Evolutionary conservation across 2,113 vertebrate genomes (phyloP).

Genomic region (Sprattus sprattus): DNA sequence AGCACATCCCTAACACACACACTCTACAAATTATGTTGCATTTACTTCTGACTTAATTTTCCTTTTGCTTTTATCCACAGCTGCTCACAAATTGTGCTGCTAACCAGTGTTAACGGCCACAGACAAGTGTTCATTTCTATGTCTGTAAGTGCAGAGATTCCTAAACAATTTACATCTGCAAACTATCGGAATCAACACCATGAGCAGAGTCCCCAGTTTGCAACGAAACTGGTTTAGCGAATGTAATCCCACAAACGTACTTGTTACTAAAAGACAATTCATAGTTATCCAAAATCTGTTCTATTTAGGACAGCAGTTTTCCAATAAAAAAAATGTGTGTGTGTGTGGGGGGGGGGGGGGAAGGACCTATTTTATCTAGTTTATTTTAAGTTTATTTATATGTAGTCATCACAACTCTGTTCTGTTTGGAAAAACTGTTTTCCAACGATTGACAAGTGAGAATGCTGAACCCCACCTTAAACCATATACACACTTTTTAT

Average conservation of each 20-base stretch:
- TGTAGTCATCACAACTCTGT: too few relatives aligned
- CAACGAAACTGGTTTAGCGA: neutral
- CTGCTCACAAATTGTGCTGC: neutral
- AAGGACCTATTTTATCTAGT: too few relatives aligned
- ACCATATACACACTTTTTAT: too few relatives aligned
- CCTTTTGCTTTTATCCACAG: neutral
- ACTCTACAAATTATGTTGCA: neutral
- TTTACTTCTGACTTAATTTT: neutral
- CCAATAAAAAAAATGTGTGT: too few relatives aligned
- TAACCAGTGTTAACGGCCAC: neutral
- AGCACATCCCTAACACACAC: neutral
- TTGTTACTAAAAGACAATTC: neutral
- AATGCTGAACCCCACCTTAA: too few relatives aligned
- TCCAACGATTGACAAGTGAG: too few relatives aligned
- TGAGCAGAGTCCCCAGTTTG: neutral
- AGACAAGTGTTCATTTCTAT: neutral
- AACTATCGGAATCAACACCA: neutral
- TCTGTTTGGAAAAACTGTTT: too few relatives aligned
- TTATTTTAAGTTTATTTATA: too few relatives aligned
- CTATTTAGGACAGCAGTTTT: neutral
- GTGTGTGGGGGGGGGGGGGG: too few relatives aligned
- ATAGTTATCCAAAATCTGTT: neutral
- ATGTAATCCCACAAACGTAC: neutral
- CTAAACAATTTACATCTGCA: neutral
- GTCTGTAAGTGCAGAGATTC: neutral